phyloP scores from a whole-genome alignment of 2,113 vertebrate species.

The Columbina picui region DNA sequence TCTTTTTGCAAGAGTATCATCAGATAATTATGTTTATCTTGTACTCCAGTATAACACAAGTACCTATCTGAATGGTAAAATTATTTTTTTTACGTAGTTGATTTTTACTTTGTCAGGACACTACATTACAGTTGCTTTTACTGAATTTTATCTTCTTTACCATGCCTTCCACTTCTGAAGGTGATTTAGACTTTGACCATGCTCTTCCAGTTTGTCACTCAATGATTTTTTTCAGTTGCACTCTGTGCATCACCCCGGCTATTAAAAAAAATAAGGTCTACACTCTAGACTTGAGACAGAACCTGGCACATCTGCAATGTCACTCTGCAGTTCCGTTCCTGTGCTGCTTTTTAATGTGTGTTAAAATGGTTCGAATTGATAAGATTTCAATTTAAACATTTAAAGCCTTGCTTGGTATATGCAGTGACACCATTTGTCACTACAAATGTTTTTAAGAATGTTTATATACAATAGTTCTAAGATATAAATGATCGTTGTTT shows the following conservation, averaged over 20 bases:
- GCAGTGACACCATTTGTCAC: slow-evolving; percentile 58
- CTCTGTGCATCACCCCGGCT: background rate
- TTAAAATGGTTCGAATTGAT: slow-evolving; percentile 34
- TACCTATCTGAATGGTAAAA: background rate
- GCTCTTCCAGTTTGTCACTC: background rate
- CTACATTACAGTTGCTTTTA: background rate
- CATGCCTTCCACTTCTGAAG: background rate
- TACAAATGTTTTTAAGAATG: slow-evolving; percentile 31
- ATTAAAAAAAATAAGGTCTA: background rate
- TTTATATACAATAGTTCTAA: slow-evolving; percentile 60
- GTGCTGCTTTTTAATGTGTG: background rate
- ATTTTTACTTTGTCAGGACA: background rate
- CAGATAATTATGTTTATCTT: background rate
- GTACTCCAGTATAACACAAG: background rate
- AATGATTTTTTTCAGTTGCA: background rate
- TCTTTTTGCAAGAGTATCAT: background rate
- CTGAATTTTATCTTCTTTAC: background rate
- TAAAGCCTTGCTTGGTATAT: slow-evolving; percentile 3
- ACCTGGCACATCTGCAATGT: background rate
- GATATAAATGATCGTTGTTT: slow-evolving; percentile 65
- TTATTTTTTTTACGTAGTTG: background rate
- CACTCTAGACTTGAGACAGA: background rate
- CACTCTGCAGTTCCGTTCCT: background rate
- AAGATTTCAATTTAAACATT: slow-evolving; percentile 51
- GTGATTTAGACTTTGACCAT: background rate